Base-by-base conservation (phyloP, 2,888 invertebrate genomes). In the Drosophila mercatorum region DNA sequence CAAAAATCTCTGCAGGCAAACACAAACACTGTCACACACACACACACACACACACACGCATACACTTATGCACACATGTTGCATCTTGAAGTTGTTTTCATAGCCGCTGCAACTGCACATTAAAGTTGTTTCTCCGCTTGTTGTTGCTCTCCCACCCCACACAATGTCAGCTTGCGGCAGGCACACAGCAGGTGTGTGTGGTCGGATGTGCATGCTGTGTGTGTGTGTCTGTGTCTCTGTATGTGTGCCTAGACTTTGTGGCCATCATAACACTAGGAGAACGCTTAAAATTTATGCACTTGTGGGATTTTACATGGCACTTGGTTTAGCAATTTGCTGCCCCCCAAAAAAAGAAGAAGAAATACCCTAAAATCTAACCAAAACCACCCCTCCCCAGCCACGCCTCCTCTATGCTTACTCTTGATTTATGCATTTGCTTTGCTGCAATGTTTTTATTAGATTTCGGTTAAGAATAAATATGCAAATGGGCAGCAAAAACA, bases 281-380 rank as follows among this genome's bases (percentile, higher is more conserved):
- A 75, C 71, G 75, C 77, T 75, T 60, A 62, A 81, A 83, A 85
- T 89, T 81, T 85, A 89, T 85, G 88, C 85, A 85, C 85, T 88
- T 84, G 82, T 72, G 85, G 79, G 80, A 89, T 70, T 85, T 83
- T 56, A 66, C 70, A 68, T 79, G 55, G 70, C 75, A 59, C 70
- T 72, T 49, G 71, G 62, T 57, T 71, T 59, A 53, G 53, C 51
- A 49, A 71, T 79, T 76, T 74, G 56, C 58, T 68, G 61, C 17
- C 11, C 53, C 41, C 41, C 34, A 3, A 10, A 49, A 31, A 6
- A 49, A n/a, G 1, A 11, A 7, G 22, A 44, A 2, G 0, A 12
- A 14, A n/a, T n/a, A 2, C 28, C 38, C 47, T 17, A 38, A 12
- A 58, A 26, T 36, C 49, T 31, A 14, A 40, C 49, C 63, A 6